Base-by-base conservation (phyloP, 2,113 vertebrate species). In the Copsychus sechellarum region DNA sequence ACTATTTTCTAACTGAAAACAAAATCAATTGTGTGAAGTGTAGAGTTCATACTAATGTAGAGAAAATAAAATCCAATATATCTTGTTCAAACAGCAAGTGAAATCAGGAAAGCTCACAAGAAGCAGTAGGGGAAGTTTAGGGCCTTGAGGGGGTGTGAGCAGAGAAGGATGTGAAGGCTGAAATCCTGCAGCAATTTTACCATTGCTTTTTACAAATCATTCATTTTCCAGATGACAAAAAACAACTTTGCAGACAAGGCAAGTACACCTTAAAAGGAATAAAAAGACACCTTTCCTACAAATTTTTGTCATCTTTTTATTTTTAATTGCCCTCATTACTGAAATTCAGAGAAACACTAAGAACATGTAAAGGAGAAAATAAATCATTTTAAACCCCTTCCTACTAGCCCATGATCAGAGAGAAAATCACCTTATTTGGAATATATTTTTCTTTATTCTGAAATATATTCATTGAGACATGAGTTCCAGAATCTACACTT, bases 1-100 rank as follows among this genome's bases (percentile, higher is more conserved):
- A 14, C n/a, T 92, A 47, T 91, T 96, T 97, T 93, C 80, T 87
- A 92, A 77, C 36, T 74, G 64, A 92, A 86, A 97, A 96, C 85
- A 64, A 87, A 93, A 95, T 47, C 69, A 79, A 85, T 80, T 79
- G 69, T 54, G n/a, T 73, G 74, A 81, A 91, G 86, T 50, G 45
- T 48, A 70, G 60, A 91, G 77, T 91, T 95, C 86, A 93, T 50
- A 47, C 24, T 66, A 96, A 93, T 38, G 29, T 11, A 84, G 64
- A 95, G 95, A 88, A 85, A 97, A 84, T 7, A 7, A 86, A 73
- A 83, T 50, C 71, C 53, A 93, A 58, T 76, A 29, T 65, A 82
- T 74, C 51, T 74, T 93, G 61, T 43, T 78, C 38, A 86, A 95
- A 89, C 2, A 1, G 82, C 47, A 72, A 93, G 24, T 48, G 65